Evolutionary conservation across 2,888 invertebrate species (phyloP).

Genomic region (Abscondita cerata): DNA sequence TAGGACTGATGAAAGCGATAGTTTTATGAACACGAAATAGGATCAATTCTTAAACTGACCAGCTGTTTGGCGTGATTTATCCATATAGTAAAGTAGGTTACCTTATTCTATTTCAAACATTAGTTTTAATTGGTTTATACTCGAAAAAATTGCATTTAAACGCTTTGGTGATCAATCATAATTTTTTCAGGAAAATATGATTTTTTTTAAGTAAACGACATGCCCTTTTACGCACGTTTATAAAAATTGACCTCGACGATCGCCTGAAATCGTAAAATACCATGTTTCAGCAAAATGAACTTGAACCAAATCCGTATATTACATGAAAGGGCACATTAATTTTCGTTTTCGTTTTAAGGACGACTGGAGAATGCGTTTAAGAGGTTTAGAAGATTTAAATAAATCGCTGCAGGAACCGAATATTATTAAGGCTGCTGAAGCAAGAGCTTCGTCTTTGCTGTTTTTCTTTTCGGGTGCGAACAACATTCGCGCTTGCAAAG

Average conservation of each 20-base stretch:
- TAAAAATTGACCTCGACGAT: conserved; percentile 18
- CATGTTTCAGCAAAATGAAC: conserved; percentile 5
- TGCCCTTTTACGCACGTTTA: neutral
- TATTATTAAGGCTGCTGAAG: conserved; percentile 63
- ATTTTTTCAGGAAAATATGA: no score
- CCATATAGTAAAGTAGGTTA: conserved; percentile 41
- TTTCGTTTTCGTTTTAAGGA: conserved; percentile 54
- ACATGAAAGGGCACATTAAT: conserved; percentile 1
- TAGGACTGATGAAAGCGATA: conserved; percentile 25
- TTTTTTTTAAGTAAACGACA: neutral
- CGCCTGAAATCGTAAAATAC: conserved; percentile 20
- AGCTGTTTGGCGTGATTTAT: conserved; percentile 41
- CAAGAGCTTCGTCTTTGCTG: conserved; percentile 69
- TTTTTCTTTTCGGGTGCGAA: conserved; percentile 71
- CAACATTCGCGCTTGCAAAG: conserved; percentile 54
- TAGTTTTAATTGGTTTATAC: conserved; percentile 11
- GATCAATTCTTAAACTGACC: conserved; percentile 26
- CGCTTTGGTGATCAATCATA: no score
- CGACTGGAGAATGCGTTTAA: conserved; percentile 64
- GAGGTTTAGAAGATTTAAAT: conserved; percentile 66
- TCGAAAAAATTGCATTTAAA: no score
- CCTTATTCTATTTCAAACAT: conserved; percentile 41
- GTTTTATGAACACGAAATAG: conserved; percentile 12
- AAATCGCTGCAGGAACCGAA: conserved; percentile 62
- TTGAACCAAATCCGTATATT: conserved; percentile 3